These are phyloP conservation scores for Oncorhynchus nerka DNA, from an alignment of 2,113 vertebrate species.

Conservation along the genomic window DNA sequence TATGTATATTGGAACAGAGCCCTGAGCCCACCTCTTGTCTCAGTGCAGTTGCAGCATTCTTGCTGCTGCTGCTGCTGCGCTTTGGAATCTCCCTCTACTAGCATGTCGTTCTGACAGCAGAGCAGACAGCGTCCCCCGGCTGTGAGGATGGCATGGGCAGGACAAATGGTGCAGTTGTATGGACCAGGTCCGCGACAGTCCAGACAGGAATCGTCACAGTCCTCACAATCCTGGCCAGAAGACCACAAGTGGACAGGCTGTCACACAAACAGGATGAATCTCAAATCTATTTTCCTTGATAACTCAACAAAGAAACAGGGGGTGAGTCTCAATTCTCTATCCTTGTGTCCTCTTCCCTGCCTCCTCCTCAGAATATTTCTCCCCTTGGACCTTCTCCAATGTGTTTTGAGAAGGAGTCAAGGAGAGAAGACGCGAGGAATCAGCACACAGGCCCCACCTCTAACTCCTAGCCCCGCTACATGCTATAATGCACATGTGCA, in stretches of 20 bases:
- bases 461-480: too few relatives aligned
- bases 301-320: background rate
- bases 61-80: conserved; percentile 8
- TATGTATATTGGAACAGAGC: too few relatives aligned
- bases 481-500: too few relatives aligned
- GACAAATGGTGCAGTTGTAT: conserved; percentile 84
- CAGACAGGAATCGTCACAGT: conserved; percentile 81
- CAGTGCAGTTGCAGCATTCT: conserved; percentile 88
- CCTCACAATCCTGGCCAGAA: conserved; percentile 68
- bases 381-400: too few relatives aligned
- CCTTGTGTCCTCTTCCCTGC: too few relatives aligned
- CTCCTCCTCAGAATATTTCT: too few relatives aligned
- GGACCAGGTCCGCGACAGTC: conserved; percentile 84
- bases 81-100: background rate
- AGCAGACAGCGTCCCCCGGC: conserved; percentile 81
- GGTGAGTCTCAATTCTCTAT: background rate
- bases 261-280: too few relatives aligned
- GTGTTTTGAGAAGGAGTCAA: too few relatives aligned
- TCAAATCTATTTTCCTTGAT: too few relatives aligned
- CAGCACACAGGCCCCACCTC: too few relatives aligned
- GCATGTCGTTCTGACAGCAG: conserved; percentile 73
- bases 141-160: conserved; percentile 72
- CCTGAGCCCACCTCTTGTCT: conserved; percentile 73
- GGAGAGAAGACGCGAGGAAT: background rate
- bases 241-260: background rate